phyloP scores from a whole-genome alignment of 2,113 vertebrate species.

The Oriolus oriolus region DNA sequence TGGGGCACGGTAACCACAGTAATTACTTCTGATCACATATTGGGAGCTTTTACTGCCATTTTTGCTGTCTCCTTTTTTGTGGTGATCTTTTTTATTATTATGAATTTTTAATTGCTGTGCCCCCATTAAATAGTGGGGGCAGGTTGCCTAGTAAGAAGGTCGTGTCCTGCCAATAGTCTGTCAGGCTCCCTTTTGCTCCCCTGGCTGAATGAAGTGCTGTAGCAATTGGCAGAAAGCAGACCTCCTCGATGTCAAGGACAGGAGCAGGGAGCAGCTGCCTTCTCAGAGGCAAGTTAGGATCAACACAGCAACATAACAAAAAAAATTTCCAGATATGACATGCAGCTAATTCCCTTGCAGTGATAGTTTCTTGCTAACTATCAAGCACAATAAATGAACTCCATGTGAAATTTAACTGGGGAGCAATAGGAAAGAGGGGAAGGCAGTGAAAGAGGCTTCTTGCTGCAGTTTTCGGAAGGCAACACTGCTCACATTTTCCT shows the following conservation, averaged over 20 bases:
- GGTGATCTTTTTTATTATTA: background rate
- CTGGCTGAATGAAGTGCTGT: background rate
- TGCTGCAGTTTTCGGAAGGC: background rate
- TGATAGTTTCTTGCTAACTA: background rate
- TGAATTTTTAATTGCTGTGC: background rate
- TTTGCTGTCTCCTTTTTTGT: background rate
- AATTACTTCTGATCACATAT: background rate
- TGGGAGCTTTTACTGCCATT: background rate
- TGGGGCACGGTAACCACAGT: background rate
- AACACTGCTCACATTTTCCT: background rate
- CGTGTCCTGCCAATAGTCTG: background rate
- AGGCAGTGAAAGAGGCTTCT: background rate
- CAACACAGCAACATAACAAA: background rate
- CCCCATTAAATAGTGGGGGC: background rate
- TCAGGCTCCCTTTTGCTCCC: background rate
- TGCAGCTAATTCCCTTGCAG: background rate
- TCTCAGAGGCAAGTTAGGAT: background rate
- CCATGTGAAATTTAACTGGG: background rate
- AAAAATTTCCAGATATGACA: background rate
- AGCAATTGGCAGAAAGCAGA: slow-evolving; percentile 1
- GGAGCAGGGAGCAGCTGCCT: background rate
- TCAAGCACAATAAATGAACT: background rate
- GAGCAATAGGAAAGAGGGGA: background rate
- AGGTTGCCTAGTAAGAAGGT: background rate
- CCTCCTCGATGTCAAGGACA: background rate